Evolutionary conservation across 2,797 vertebrate genomes (phyloP).

Genomic region (Crax fasciolata): DNA sequence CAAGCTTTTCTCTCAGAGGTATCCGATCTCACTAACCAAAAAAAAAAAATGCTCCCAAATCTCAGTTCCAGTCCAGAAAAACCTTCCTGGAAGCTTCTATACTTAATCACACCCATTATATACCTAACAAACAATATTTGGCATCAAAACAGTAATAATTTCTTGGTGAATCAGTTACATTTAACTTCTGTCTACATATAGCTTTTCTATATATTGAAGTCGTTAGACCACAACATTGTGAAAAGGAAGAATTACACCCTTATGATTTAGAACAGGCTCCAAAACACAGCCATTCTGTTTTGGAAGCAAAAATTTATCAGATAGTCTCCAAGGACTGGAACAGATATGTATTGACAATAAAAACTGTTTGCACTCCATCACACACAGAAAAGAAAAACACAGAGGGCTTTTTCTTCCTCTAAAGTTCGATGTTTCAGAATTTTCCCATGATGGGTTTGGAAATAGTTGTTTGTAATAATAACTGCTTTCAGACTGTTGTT

Average conservation of each 20-base stretch:
- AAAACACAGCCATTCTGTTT: background rate
- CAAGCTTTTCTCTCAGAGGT: background rate
- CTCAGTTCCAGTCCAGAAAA: background rate
- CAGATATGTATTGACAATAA: background rate
- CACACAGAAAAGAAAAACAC: background rate
- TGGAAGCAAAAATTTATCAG: background rate
- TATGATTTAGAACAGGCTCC: background rate
- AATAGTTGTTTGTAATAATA: background rate
- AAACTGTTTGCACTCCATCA: background rate
- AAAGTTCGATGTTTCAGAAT: background rate
- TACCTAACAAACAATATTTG: background rate
- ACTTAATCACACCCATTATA: background rate
- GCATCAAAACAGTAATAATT: fast-evolving
- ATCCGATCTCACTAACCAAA: background rate
- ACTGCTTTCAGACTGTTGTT: background rate
- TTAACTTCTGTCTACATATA: background rate
- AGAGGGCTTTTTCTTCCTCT: background rate
- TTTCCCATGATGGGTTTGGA: background rate
- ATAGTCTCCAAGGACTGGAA: background rate
- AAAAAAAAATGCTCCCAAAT: background rate
- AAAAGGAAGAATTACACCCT: background rate
- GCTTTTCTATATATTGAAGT: background rate
- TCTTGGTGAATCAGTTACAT: background rate
- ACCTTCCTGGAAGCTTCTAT: background rate
- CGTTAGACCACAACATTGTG: background rate